Evolutionary conservation across 2,888 invertebrate species (phyloP).

Genomic region (Pseudococcus longispinus): DNA sequence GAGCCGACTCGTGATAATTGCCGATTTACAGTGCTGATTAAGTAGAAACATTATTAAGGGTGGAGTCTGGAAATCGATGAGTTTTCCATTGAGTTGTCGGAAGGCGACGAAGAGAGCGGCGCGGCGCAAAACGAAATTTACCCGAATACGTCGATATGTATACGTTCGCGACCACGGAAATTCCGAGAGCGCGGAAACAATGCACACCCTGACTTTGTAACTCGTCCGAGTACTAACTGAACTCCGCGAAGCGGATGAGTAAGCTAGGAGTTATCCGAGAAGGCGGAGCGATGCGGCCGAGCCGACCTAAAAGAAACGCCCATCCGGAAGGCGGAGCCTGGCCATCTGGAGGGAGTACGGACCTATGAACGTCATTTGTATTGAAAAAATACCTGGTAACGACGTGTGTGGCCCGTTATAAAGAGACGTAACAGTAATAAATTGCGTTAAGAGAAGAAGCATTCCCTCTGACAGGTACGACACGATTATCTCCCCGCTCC

Average conservation of each 20-base stretch:
- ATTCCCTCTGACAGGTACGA: constrained; percentile 54
- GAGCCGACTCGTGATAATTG: constrained; percentile 42
- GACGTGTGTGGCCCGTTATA: constrained; percentile 56
- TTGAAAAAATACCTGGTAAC: constrained; percentile 53
- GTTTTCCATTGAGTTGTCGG: not conserved
- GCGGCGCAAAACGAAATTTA: not conserved
- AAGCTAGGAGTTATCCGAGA: not conserved
- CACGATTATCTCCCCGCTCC: constrained; percentile 54
- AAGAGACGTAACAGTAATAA: constrained; percentile 57
- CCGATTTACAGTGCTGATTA: constrained; percentile 27
- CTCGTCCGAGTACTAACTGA: constrained; percentile 6
- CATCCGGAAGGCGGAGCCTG: constrained; percentile 20
- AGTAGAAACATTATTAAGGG: constrained; percentile 39
- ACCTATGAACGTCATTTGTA: constrained; percentile 51
- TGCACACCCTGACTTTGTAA: not conserved
- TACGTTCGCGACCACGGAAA: not conserved
- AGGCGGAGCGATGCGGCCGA: not conserved
- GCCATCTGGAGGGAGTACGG: not conserved
- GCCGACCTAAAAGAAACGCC: not conserved
- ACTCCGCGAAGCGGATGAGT: not conserved
- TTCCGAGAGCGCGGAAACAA: not conserved
- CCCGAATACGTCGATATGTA: constrained; percentile 29
- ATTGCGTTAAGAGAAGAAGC: constrained; percentile 56
- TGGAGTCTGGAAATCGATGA: constrained; percentile 40
- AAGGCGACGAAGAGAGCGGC: not conserved